These are phyloP conservation scores for Choloepus didactylus DNA, from an alignment of 2,797 vertebrate genomes.

Conservation along the genomic window DNA sequence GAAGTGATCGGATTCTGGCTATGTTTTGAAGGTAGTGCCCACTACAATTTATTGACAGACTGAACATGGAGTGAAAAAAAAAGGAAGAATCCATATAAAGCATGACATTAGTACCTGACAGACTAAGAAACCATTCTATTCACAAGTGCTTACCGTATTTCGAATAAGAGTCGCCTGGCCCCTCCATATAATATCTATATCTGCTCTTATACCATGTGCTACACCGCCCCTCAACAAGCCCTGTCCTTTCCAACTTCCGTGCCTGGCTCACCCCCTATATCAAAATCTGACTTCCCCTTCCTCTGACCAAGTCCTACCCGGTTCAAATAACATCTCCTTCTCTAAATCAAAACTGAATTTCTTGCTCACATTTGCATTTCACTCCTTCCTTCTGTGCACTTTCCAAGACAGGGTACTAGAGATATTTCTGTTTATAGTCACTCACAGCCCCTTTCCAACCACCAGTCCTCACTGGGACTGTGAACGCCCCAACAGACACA, in stretches of 20 bases:
- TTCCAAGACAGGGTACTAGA: not conserved
- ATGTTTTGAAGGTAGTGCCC: not conserved
- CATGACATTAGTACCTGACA: not conserved
- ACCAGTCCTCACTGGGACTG: not conserved
- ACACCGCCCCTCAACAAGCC: not conserved
- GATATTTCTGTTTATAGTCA: not conserved
- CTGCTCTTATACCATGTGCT: not conserved
- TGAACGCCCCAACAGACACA: not conserved
- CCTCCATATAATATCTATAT: not conserved
- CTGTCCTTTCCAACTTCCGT: not conserved
- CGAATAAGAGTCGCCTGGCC: not conserved
- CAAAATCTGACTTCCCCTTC: not conserved
- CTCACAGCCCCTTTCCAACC: not conserved
- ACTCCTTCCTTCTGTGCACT: not conserved
- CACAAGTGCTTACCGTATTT: not conserved
- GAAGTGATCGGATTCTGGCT: not conserved
- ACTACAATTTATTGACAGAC: not conserved
- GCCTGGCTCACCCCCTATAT: not conserved
- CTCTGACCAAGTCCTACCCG: not conserved
- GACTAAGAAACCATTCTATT: not conserved
- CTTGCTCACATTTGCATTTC: not conserved
- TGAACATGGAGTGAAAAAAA: not conserved
- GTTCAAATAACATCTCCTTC: constrained; percentile 11
- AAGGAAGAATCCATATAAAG: not conserved
- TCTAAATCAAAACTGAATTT: not conserved